phyloP scores from a whole-genome alignment of 2,888 invertebrate genomes.

The Tipula confusa region DNA sequence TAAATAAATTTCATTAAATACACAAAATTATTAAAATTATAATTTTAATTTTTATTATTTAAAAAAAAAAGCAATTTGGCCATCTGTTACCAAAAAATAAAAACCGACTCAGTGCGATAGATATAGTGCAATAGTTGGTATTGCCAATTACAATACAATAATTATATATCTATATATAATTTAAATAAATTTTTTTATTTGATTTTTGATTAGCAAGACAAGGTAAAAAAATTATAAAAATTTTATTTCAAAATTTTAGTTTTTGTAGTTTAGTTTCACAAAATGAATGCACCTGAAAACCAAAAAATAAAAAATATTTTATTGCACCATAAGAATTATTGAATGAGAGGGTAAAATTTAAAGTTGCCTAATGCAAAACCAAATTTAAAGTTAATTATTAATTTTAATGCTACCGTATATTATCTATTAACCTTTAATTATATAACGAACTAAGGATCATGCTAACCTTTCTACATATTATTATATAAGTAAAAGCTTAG shows the following conservation, averaged over 20 bases:
- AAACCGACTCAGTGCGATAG: background rate
- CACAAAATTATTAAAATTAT: background rate
- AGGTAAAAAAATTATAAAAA: background rate
- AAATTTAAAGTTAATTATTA: background rate
- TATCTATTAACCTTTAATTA: background rate
- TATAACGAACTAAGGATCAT: background rate
- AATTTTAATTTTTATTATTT: background rate
- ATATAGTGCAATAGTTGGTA: background rate
- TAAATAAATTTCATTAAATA: too few species aligned
- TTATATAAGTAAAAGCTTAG: slow-evolving; percentile 3
- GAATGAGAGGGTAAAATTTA: background rate
- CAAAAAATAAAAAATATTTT: background rate
- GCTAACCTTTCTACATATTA: background rate
- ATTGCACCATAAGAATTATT: background rate
- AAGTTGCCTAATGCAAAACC: background rate
- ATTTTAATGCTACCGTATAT: background rate
- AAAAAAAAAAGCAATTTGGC: background rate
- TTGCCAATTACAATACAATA: background rate
- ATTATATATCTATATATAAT: background rate
- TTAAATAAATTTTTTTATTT: background rate
- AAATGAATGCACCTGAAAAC: background rate
- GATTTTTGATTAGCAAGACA: background rate
- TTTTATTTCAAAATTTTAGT: background rate
- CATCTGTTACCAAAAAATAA: background rate
- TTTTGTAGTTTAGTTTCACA: background rate